Base-by-base conservation (phyloP, 2,113 vertebrate species). In the Zosterops lateralis region DNA sequence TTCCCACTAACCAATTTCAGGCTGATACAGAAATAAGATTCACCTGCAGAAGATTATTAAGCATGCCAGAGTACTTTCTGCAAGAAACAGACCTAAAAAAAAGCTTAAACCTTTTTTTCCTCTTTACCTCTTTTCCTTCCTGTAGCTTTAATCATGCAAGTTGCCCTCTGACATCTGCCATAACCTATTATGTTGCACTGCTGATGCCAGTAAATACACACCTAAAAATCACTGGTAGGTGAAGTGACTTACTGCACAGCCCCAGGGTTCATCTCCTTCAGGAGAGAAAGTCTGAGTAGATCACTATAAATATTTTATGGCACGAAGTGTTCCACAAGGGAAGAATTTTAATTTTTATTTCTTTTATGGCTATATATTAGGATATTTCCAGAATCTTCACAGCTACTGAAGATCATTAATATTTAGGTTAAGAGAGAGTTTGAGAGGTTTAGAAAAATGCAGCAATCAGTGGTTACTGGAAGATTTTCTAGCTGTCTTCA, bases 111-210 rank as follows among this genome's bases (percentile, higher is more conserved):
- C 15, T 61, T 70, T 90, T 84, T 81, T 81, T 53, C 21, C 34
- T 65, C 38, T 66, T 47, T 70, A 68, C 12, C 14, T 57, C 51
- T 76, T 67, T 71, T 44, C 57, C 68, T 85, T 89, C 54, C 12
- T 77, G 60, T 40, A 80, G 47, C 54, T 93, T 93, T 90, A 86
- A 89, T 65, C 77, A 57, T 9, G 4, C 38, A 89, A 84, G 50
- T 38, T 91, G 74, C 47, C 62, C 77, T 91, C 71, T 89, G 77
- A 92, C 77, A 92, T 51, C 80, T 94, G 87, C 77, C 84, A 91
- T 50, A 95, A 78, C 12, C 31, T 78, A 92, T 93, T 87, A 79
- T 4, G 44, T 73, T 4, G 5, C 73, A 54, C 20, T 65, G 50
- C 50, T 95, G 40, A 84, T 68, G 77, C 20, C 32, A 74, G 80